Evolutionary conservation across 2,888 invertebrate genomes (phyloP), one percentile per base, ranked within the genome.

Genomic region (Melieria crassipennis): DNA sequence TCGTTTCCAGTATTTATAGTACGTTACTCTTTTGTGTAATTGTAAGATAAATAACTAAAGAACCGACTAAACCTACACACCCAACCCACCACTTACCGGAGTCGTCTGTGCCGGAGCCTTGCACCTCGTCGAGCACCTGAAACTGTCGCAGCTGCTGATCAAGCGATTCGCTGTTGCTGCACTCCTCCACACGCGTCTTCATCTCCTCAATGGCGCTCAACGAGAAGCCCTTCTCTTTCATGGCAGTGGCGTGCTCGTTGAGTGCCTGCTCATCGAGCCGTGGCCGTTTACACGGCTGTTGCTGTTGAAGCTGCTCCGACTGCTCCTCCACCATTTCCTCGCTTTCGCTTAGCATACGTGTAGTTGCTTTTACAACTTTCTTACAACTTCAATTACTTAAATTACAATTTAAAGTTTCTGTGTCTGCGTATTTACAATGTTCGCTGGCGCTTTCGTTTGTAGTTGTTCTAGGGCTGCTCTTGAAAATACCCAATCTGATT

Each of bases 111-210:
- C 82, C 84, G 66, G 89, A 88, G 57, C 87, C 87, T 70, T 89
- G 89, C 45, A 91, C 87, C 83, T 92, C 92, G 82, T 92, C 92
- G 47, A 92, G 84, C 72, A 92, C 89, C 81, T 92, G 91, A 82
- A 92, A 92, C 72, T 90, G 89, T 11, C 89, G 85, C 58, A 89
- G 78, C 75, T 89, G 87, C 65, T 88, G 87, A 69, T 86, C 83
- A 7, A 84, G 77, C 0, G 76, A 75, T 60, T 80, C 80, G 5
- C 79, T 82, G 4, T 79, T 80, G 3, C 82, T 76, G 60, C 80
- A 82, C 5, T 83, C 83, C 10, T 83, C 81, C 4, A 80, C 81
- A 3, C 83, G 83, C 56, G 77, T 81, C 5, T 83, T 83, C 82
- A 83, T 83, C 73, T 84, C 83, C 55, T 82, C 80, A 13, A 85